These are phyloP conservation scores for Chrysolina haemoptera DNA, from an alignment of 2,888 invertebrate genomes.

Conservation along the genomic window DNA sequence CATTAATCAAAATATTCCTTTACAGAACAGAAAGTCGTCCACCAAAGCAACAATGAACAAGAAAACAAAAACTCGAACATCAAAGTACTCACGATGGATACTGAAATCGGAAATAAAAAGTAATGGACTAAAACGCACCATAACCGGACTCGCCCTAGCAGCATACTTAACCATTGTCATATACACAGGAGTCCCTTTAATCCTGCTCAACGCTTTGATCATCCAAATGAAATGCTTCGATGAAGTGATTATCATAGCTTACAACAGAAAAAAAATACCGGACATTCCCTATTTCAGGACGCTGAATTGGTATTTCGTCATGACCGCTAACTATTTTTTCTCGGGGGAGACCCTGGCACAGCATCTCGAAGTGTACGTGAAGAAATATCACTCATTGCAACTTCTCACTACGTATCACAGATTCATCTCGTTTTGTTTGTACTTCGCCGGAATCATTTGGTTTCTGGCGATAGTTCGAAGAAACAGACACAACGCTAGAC, in stretches of 20 bases:
- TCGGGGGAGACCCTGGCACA: slow-evolving; percentile 94
- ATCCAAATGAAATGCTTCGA: slow-evolving; percentile 99
- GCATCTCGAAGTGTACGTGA: slow-evolving; percentile 77
- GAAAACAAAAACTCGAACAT: background rate
- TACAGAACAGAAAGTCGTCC: slow-evolving; percentile 19
- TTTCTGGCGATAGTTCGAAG: slow-evolving; percentile 88
- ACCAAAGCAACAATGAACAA: slow-evolving; percentile 16
- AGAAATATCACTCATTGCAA: slow-evolving; percentile 73
- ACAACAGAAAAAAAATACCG: slow-evolving; percentile 94
- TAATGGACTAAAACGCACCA: slow-evolving; percentile 95
- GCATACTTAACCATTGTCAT: slow-evolving; percentile 90
- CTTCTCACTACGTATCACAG: slow-evolving; percentile 95
- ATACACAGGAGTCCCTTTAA: slow-evolving; percentile 91
- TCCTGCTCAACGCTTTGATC: slow-evolving; percentile 93
- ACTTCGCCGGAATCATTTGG: slow-evolving; percentile 96
- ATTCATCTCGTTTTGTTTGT: slow-evolving; percentile 95
- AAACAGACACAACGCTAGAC: slow-evolving; percentile 58
- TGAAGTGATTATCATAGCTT: slow-evolving; percentile 98
- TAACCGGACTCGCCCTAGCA: slow-evolving; percentile 96
- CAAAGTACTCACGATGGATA: slow-evolving; percentile 10
- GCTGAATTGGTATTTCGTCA: slow-evolving; percentile 97
- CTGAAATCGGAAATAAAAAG: slow-evolving; percentile 41
- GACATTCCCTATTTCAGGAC: slow-evolving; percentile 89
- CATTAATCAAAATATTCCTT: slow-evolving; percentile 7
- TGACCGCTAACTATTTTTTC: slow-evolving; percentile 98